Evolutionary conservation across 2,888 invertebrate species (phyloP).

Genomic region (Drosophila acutilabella): DNA sequence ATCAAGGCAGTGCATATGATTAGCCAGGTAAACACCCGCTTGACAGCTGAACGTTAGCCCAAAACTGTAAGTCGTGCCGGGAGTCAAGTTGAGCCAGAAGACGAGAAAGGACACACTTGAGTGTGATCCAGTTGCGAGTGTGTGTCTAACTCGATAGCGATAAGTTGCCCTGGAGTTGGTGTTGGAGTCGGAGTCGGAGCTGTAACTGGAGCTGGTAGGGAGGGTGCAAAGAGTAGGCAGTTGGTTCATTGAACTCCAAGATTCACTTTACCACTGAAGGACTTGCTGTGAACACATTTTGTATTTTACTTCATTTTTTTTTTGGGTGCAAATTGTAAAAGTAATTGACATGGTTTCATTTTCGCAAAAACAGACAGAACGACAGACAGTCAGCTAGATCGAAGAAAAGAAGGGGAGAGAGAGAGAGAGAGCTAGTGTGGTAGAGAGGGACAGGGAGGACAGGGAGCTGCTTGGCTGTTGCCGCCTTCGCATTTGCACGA

Average conservation of each 20-base stretch:
- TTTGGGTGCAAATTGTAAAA: conserved; percentile 62
- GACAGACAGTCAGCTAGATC: conserved; percentile 9
- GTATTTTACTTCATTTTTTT: not conserved
- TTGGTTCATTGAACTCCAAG: conserved; percentile 67
- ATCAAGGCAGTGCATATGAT: conserved; percentile 38
- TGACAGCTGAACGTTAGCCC: not conserved
- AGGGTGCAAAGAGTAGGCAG: not conserved
- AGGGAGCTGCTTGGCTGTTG: conserved; percentile 8
- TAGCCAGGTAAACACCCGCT: conserved; percentile 24
- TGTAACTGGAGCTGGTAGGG: conserved; percentile 8
- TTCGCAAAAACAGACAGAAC: conserved; percentile 25
- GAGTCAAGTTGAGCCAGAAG: conserved; percentile 2
- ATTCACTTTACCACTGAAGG: conserved; percentile 54
- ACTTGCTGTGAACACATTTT: conserved; percentile 20
- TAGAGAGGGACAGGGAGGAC: not conserved
- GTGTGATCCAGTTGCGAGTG: conserved; percentile 47
- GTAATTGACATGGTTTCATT: conserved; percentile 81
- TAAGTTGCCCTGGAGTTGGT: not conserved
- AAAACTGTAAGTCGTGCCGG: not conserved
- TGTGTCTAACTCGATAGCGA: conserved; percentile 1
- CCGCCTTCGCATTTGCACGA: conserved; percentile 59
- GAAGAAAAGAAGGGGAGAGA: too few species aligned
- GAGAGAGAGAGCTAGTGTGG: too few species aligned
- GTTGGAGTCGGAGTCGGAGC: not conserved
- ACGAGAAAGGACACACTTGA: conserved; percentile 63